Evolutionary conservation across 2,797 vertebrate genomes (phyloP), one percentile per base, ranked within the genome.

Genomic region (Chrysocyon brachyurus): DNA sequence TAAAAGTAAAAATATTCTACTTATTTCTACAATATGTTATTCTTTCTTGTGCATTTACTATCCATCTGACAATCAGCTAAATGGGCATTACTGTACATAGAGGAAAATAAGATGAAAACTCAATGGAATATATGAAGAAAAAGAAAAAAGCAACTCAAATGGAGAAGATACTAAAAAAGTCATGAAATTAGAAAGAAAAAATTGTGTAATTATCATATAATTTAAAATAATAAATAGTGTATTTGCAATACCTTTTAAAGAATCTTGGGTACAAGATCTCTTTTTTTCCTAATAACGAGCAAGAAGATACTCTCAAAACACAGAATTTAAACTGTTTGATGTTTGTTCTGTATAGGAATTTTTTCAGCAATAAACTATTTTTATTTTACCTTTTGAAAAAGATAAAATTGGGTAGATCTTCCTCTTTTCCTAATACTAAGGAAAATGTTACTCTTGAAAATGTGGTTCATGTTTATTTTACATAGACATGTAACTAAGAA

Each of bases 31-130:
- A 78, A 46, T 46, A 46, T 46, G 40, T 49, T 46, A 91, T 59
- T 72, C 2, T 22, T 87, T 87, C 40, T 66, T 8, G 40, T 84
- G 40, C 49, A 87, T 72, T 87, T 66, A 85, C 56, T 61, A 70
- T 63, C 63, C 14, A 88, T 52, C 3, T 92, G 49, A 91, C 64
- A 92, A 96, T 66, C 52, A 96, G 16, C n/a, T 96, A 97, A 97
- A 93, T 84, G n/a, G 40, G n/a, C 52, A 94, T 90, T 92, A 95
- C 24, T 82, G 28, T 73, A 87, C 28, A 82, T 0, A 96, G n/a
- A 94, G 84, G 12, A 63, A 91, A 66, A 22, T 40, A 57, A 84
- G n/a, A 73, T n/a, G 16, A 89, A 96, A 92, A 93, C 31, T 31
- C 84, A 87, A 90, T 0, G 86, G 52, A 88, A 96, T 66, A 91